phyloP scores from a whole-genome alignment of 2,113 vertebrate genomes.

The Zosterops pallidus region DNA sequence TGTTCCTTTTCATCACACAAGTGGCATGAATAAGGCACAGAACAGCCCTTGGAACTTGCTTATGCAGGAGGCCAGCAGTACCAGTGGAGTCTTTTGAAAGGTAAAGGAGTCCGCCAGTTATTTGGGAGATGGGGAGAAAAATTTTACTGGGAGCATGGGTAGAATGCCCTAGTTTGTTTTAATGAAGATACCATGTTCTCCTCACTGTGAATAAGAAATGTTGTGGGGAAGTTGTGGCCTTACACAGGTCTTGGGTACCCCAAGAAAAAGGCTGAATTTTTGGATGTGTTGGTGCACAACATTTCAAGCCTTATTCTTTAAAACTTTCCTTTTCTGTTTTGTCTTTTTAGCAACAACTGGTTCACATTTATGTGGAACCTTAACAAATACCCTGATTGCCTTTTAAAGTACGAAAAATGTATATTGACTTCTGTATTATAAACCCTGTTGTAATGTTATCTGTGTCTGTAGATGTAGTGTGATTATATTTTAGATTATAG shows the following conservation, averaged over 20 bases:
- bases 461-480: neutral
- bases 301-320: slow-evolving; percentile 12
- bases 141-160: neutral
- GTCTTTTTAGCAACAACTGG: neutral
- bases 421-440: neutral
- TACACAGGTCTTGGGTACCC: neutral
- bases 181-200: neutral
- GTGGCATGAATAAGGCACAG: neutral
- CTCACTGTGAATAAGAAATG: neutral
- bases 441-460: neutral
- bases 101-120: neutral
- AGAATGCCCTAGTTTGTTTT: neutral
- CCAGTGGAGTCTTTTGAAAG: neutral
- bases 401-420: neutral
- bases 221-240: neutral
- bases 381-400: neutral
- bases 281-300: neutral
- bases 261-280: neutral
- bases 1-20: neutral
- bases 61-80: neutral
- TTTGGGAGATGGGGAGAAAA: neutral
- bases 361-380: neutral
- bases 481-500: neutral
- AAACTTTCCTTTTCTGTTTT: slow-evolving; percentile 9
- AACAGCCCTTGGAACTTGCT: neutral